phyloP scores from a whole-genome alignment of 2,888 invertebrate genomes.

The Aelia acuminata region DNA sequence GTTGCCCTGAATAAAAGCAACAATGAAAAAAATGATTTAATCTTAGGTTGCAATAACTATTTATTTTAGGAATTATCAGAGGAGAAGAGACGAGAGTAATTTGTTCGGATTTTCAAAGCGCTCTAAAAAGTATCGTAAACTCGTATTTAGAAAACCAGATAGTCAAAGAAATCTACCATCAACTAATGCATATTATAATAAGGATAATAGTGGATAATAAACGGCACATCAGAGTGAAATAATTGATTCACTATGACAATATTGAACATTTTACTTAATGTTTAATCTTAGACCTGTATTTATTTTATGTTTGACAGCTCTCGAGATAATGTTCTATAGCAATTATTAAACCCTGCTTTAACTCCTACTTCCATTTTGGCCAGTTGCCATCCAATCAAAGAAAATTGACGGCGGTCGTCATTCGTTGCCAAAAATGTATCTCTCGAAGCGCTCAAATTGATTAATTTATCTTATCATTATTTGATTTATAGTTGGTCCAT shows the following conservation, averaged over 20 bases:
- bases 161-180: too few relatives aligned
- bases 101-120: too few relatives aligned
- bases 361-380: conserved; percentile 15
- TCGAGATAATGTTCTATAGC: neutral
- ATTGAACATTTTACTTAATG: neutral
- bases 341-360: conserved; percentile 25
- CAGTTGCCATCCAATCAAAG: conserved; percentile 23
- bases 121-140: too few relatives aligned
- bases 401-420: conserved; percentile 21
- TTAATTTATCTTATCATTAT: conserved; percentile 6
- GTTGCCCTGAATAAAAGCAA: too few relatives aligned
- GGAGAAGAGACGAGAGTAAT: too few relatives aligned
- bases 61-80: too few relatives aligned
- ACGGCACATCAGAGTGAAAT: too few relatives aligned
- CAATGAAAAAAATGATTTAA: too few relatives aligned
- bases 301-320: neutral
- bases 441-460: neutral
- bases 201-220: too few relatives aligned
- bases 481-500: neutral
- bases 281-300: neutral
- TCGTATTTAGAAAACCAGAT: too few relatives aligned
- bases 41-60: too few relatives aligned
- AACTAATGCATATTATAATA: too few relatives aligned
- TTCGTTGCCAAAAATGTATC: conserved; percentile 13
- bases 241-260: neutral